Evolutionary conservation across 2,113 vertebrate species (phyloP).

Genomic region (Pelusios castaneus): DNA sequence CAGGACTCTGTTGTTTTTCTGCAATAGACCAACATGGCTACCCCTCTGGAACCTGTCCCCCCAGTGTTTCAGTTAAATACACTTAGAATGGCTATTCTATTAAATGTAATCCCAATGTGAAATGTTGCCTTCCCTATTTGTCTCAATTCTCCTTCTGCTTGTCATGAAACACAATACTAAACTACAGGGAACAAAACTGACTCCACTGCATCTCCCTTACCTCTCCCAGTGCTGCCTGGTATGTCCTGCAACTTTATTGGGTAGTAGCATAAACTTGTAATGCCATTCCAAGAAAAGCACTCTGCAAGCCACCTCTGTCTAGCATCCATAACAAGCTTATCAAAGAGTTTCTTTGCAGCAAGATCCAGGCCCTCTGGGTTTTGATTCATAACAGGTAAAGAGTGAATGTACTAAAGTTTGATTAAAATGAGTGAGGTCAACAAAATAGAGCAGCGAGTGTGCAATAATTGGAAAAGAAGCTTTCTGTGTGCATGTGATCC

Average conservation of each 20-base stretch:
- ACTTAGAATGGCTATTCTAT: background rate
- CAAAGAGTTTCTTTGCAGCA: constrained; percentile 71
- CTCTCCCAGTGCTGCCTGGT: background rate
- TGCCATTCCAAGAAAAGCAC: constrained; percentile 39
- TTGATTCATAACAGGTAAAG: constrained; percentile 78
- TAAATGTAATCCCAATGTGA: background rate
- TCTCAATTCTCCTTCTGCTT: background rate
- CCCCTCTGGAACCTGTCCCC: no score
- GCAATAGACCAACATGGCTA: no score
- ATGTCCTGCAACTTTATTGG: constrained; percentile 39
- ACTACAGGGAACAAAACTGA: background rate
- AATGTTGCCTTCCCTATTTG: background rate
- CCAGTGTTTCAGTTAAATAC: background rate
- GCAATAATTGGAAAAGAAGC: constrained; percentile 78
- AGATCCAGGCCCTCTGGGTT: constrained; percentile 78
- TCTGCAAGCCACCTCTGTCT: constrained; percentile 58
- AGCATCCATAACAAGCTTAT: constrained; percentile 77
- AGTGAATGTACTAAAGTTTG: constrained; percentile 72
- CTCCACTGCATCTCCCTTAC: background rate
- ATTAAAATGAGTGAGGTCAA: constrained; percentile 81
- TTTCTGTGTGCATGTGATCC: constrained; percentile 63
- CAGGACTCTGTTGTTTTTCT: no score
- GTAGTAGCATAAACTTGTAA: constrained; percentile 70
- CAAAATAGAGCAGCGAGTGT: constrained; percentile 71
- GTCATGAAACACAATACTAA: background rate